Conservation (phyloP, 2,113 vertebrate species). For the Amblyopsis rosae region DNA sequence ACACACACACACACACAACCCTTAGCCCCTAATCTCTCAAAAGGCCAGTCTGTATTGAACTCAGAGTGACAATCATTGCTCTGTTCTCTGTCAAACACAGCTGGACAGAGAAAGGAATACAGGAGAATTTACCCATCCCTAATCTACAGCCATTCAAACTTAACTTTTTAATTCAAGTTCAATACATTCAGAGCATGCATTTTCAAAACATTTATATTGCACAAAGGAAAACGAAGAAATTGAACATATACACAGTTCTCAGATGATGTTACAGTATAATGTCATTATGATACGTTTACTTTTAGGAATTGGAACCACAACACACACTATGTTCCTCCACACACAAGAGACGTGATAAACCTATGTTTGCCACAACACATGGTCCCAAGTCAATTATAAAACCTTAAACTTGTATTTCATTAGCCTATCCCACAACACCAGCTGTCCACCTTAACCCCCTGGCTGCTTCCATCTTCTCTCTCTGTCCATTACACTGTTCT, state of each 20-base stretch:
- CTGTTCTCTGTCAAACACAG: constrained; percentile 73
- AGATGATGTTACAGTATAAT: no score
- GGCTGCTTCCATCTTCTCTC: constrained; percentile 1
- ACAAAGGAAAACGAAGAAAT: no score
- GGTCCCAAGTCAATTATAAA: constrained; percentile 17
- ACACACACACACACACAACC: constrained; percentile 28
- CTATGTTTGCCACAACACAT: background rate
- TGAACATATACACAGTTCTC: no score
- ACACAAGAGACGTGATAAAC: no score
- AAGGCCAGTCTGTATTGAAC: constrained; percentile 72
- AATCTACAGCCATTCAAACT: constrained; percentile 42
- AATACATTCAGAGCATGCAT: no score
- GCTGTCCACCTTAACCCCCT: constrained; percentile 27
- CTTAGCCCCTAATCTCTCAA: constrained; percentile 64
- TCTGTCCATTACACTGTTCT: constrained; percentile 33
- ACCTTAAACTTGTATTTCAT: constrained; percentile 36
- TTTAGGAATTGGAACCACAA: no score
- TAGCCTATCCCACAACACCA: background rate
- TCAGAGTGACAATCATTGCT: constrained; percentile 71
- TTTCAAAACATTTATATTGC: no score
- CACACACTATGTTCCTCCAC: no score
- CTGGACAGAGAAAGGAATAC: constrained; percentile 66
- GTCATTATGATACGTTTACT: no score
- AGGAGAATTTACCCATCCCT: constrained; percentile 54
- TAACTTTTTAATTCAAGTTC: background rate